Base-by-base conservation (phyloP, 1,140 invertebrate species). In the Ectropis grisescens region DNA sequence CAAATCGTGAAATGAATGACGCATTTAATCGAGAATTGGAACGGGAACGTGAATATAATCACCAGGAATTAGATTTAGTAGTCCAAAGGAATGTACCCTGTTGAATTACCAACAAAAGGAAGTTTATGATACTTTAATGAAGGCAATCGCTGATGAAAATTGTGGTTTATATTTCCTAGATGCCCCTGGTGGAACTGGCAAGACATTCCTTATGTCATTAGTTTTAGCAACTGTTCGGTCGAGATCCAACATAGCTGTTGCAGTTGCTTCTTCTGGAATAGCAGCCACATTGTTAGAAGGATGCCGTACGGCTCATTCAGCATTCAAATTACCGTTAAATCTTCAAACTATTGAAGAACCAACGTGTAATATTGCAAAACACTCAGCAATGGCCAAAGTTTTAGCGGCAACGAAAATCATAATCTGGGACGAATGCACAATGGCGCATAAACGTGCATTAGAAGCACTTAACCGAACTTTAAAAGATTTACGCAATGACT, bases 301-400 rank as follows among this genome's bases (percentile, higher is more conserved):
- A 29, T 69, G 71, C 15, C 41, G 68, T 58, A 88, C 83, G 16
- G 74, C 72, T 31, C 82, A 86, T 71, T n/a, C n/a, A n/a, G n/a
- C n/a, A n/a, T n/a, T 84, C 69, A 53, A 41, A 50, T 56, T 46
- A n/a, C n/a, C n/a, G n/a, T n/a, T n/a, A n/a, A n/a, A n/a, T n/a
- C n/a, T n/a, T n/a, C n/a, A n/a, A n/a, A n/a, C n/a, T n/a, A n/a
- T n/a, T n/a, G n/a, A n/a, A n/a, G n/a, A n/a, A n/a, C n/a, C n/a
- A n/a, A n/a, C n/a, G n/a, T n/a, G n/a, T n/a, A n/a, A n/a, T n/a
- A n/a, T n/a, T n/a, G n/a, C n/a, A n/a, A n/a, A n/a, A n/a, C n/a
- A n/a, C n/a, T n/a, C n/a, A n/a, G n/a, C n/a, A n/a, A n/a, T n/a
- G n/a, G n/a, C n/a, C n/a, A 58, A 66, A 36, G 41, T 75, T 26